Conservation (phyloP, 2,888 invertebrate species). For the Hypercompe scribonia region DNA sequence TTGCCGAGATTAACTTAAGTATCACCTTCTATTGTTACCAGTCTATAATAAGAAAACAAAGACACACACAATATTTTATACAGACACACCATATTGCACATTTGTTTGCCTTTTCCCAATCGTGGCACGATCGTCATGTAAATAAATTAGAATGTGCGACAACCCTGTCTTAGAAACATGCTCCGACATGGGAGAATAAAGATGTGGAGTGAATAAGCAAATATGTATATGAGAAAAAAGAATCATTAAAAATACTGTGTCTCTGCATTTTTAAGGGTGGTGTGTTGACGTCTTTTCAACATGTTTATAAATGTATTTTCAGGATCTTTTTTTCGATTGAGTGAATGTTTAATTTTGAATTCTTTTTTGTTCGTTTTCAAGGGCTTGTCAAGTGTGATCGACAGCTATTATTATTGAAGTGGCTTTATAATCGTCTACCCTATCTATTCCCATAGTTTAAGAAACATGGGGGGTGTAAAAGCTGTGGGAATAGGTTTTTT, state of each 20-base stretch:
- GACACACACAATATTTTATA: constrained; percentile 6
- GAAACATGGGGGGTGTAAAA: constrained; percentile 4
- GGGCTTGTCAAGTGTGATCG: constrained; percentile 16
- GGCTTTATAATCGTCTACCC: constrained; percentile 7
- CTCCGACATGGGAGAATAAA: constrained; percentile 68
- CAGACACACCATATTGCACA: background rate
- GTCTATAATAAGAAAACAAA: background rate
- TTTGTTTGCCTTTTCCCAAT: constrained; percentile 18
- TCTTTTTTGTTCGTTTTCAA: constrained; percentile 21
- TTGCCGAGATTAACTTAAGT: background rate
- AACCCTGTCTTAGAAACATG: constrained; percentile 57
- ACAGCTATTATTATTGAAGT: constrained; percentile 14
- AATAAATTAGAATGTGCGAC: constrained; percentile 45
- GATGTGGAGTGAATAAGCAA: constrained; percentile 75
- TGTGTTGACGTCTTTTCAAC: constrained; percentile 51
- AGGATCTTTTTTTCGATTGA: background rate
- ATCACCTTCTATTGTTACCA: background rate
- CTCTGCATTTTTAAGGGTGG: constrained; percentile 51
- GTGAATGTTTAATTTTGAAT: constrained; percentile 25
- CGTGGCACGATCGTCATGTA: constrained; percentile 26
- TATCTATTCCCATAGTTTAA: constrained; percentile 18
- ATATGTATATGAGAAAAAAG: constrained; percentile 57
- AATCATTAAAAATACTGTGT: constrained; percentile 57
- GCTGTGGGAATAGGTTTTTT: background rate
- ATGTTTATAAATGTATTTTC: constrained; percentile 40